Evolutionary conservation across 2,113 vertebrate genomes (phyloP), one percentile per base, ranked within the genome.

Genomic region (Illadopsis cleaveri): DNA sequence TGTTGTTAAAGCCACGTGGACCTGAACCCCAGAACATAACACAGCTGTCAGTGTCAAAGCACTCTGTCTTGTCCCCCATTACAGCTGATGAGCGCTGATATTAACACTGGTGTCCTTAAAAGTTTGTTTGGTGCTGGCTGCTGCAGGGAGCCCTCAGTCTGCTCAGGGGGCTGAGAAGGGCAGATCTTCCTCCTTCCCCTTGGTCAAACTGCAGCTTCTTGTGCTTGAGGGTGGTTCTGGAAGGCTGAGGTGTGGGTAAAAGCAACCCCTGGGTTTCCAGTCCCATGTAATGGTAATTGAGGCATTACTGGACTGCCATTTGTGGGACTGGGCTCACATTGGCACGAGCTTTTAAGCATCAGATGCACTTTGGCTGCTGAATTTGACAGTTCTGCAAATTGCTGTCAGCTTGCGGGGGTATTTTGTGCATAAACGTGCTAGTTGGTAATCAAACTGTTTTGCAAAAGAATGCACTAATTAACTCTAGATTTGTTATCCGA

Each of bases 331-430:
- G 16, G 19, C 89, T 71, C 1, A 2, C 9, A 0, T 11, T 77
- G 61, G 64, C 89, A 50, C 45, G 18, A 42, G 56, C 77, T 85
- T 96, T 96, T 89, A 83, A 87, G 79, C 86, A 50, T 78, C 57
- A 79, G 45, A 81, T 91, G 68, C 69, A 35, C 73, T 72, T 94
- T 88, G 75, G 58, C 68, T 89, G 78, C 91, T 87, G 92, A 89
- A 90, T 97, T 89, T 94, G 97, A 96, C 94, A 91, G 73, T 96
- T 94, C 90, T 95, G 81, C 95, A 97, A 90, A 96, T 97, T 97
- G 78, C 88, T 92, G 79, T 97, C 96, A 93, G 87, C 81, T 97
- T 94, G 79, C 35, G 53, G 84, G 71, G 84, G 64, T 84, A 58
- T 97, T 97, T 85, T 95, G 85, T 95, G 76, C 71, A 35, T 93